Base-by-base conservation (phyloP, 2,113 vertebrate species). In the Girardinichthys multiradiatus region DNA sequence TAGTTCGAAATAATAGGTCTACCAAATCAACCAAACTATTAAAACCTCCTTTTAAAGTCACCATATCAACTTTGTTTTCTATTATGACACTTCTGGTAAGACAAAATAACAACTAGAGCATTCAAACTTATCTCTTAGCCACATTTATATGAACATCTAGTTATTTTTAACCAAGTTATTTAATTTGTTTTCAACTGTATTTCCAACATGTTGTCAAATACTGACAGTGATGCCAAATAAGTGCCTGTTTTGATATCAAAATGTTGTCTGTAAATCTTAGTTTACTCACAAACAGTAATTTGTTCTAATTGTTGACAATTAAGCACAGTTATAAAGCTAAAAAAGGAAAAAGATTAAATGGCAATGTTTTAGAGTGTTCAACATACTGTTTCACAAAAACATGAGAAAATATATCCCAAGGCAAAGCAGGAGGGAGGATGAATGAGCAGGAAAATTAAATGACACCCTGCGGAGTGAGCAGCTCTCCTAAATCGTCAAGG, bases 401-500 rank as follows among this genome's bases (percentile, higher is more conserved):
- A 72, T 8, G 4, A 59, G 21, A 31, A 26, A 62, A 39, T 29
- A 1, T 4, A 19, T 65, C 27, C 51, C 51, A 30, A 26, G 28
- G 69, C 69, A 70, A 30, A 70, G 27, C 28, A 73, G 31, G 35
- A 45, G 35, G 7, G 21, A 54, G 12, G 27, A 65, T 29, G 10
- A 31, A 58, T 51, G 59, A 57, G 24, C 21, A 57, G 14, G 54
- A 74, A 58, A 74, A 29, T 28, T 64, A 74, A 73, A 59, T 17
- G 28, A 30, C 30, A 54, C 54, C 62, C 71, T 45, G 54, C 24
- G n/a, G 72, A 45, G 57, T 4, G 54, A 65, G 59, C 33, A 74
- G 4, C 54, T 59, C 60, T 65, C 21, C 48, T 39, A 45, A 66
- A 74, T 58, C 54, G 65, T 74, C 51, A 37, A 74, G 72, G 72